A percentile compares a stretch with the other conserved stretches of the same genome.
Evolutionary conservation across 2,113 vertebrate genomes (phyloP).

Genomic region (Australoheros scitulus): DNA sequence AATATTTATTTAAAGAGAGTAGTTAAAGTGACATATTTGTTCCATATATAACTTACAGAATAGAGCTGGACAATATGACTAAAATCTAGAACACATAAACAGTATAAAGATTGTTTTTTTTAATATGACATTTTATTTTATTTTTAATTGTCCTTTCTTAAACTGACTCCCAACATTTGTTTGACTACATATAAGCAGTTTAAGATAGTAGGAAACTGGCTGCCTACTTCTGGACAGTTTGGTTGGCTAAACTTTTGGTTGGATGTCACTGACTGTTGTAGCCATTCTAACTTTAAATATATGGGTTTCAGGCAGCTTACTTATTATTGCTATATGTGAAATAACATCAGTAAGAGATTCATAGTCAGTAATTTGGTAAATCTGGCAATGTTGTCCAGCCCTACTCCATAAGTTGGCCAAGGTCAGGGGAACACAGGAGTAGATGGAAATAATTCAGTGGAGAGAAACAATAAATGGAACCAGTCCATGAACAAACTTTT

Average conservation of each 20-base stretch:
- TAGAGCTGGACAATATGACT: slow-evolving; percentile 60
- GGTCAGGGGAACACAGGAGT: slow-evolving; percentile 42
- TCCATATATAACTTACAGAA: slow-evolving; percentile 53
- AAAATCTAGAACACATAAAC: slow-evolving; percentile 12
- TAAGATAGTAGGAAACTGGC: background rate
- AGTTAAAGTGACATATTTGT: slow-evolving; percentile 66
- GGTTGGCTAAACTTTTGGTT: background rate
- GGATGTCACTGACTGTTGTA: background rate
- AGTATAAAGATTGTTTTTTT: slow-evolving; percentile 8
- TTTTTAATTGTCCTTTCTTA: background rate
- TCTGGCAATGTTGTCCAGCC: slow-evolving; percentile 41
- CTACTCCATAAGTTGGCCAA: slow-evolving; percentile 34
- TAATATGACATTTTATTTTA: too few relatives aligned
- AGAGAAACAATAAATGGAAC: slow-evolving; percentile 60
- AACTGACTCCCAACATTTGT: background rate
- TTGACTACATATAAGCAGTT: background rate
- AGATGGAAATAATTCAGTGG: slow-evolving; percentile 44
- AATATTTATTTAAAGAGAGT: slow-evolving; percentile 69
- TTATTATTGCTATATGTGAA: background rate
- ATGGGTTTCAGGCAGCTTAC: background rate
- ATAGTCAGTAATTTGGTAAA: slow-evolving; percentile 4
- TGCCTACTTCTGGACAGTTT: background rate
- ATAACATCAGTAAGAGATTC: background rate
- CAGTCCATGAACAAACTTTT: slow-evolving; percentile 55
- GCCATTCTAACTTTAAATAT: slow-evolving; percentile 10